Evolutionary conservation across 2,888 invertebrate species (phyloP).

Genomic region (Aethes cnicana): DNA sequence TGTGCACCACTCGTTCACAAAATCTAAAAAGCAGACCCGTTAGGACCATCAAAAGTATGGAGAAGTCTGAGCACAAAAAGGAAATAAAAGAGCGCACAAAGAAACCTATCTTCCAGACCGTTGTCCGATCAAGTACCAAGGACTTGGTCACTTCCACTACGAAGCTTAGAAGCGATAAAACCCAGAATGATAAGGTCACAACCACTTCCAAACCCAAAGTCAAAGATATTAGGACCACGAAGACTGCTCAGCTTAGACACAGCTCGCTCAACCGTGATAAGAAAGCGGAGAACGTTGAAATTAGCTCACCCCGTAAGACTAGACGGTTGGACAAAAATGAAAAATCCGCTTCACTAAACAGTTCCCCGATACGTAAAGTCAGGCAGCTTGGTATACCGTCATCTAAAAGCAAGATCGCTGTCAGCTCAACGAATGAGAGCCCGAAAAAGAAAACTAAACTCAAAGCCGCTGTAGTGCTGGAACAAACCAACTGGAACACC

Average conservation of each 20-base stretch:
- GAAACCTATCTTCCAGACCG: slow-evolving; percentile 75
- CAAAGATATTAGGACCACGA: slow-evolving; percentile 64
- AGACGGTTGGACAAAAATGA: slow-evolving; percentile 73
- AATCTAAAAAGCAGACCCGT: slow-evolving; percentile 63
- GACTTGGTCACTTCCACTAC: slow-evolving; percentile 64
- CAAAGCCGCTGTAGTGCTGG: slow-evolving; percentile 55
- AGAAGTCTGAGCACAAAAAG: slow-evolving; percentile 48
- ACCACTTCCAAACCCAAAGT: slow-evolving; percentile 55
- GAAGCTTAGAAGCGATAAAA: slow-evolving; percentile 47
- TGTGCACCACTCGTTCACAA: slow-evolving; percentile 66
- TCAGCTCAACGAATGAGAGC: slow-evolving; percentile 68
- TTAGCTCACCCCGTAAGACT: slow-evolving; percentile 74
- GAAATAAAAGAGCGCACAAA: slow-evolving; percentile 44
- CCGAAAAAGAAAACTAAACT: slow-evolving; percentile 65
- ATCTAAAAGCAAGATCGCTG: slow-evolving; percentile 53
- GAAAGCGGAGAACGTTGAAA: slow-evolving; percentile 62
- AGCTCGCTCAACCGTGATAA: slow-evolving; percentile 70
- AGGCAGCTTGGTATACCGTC: slow-evolving; percentile 65
- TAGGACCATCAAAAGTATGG: slow-evolving; percentile 67
- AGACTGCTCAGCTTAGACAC: slow-evolving; percentile 65
- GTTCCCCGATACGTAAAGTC: slow-evolving; percentile 75
- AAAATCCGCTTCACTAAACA: slow-evolving; percentile 72
- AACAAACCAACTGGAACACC: slow-evolving; percentile 51
- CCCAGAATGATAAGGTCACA: slow-evolving; percentile 60
- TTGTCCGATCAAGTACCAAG: slow-evolving; percentile 63